Percentiles rank a stretch among this genome's conserved stretches.
phyloP scores from a whole-genome alignment of 1,140 invertebrate species.

The Drosophila sturtevanti region DNA sequence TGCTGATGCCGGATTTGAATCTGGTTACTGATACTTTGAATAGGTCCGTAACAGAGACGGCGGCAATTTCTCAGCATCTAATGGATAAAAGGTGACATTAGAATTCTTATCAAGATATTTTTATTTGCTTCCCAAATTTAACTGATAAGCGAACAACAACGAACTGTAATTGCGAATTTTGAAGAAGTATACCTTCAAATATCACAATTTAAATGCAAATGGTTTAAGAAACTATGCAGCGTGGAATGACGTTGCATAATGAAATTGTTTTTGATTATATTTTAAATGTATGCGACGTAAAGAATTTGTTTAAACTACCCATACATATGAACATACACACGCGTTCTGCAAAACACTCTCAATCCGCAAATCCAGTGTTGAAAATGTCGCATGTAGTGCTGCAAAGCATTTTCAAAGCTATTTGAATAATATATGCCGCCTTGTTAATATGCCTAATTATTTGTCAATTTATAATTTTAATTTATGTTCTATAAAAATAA shows the following conservation, averaged over 20 bases:
- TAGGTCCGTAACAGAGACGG: slow-evolving; percentile 13
- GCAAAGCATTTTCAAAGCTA: not conserved
- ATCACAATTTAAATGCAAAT: slow-evolving; percentile 67
- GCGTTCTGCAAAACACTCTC: too few relatives aligned
- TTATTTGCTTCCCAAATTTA: slow-evolving; percentile 15
- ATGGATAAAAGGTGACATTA: slow-evolving; percentile 14
- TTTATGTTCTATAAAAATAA: too few relatives aligned
- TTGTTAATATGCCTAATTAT: too few relatives aligned
- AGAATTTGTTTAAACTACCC: slow-evolving; percentile 49
- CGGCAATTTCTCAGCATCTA: slow-evolving; percentile 60
- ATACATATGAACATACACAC: slow-evolving; percentile 41
- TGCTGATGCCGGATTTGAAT: slow-evolving; percentile 24
- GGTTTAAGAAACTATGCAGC: slow-evolving; percentile 28
- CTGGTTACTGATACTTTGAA: slow-evolving; percentile 4
- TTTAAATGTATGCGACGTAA: slow-evolving; percentile 25
- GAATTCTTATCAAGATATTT: slow-evolving; percentile 27
- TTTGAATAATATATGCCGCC: too few relatives aligned
- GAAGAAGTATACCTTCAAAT: slow-evolving; percentile 24
- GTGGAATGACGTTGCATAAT: slow-evolving; percentile 69
- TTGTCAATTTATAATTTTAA: too few relatives aligned
- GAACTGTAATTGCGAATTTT: slow-evolving; percentile 23
- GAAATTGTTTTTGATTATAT: slow-evolving; percentile 42
- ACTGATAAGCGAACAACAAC: slow-evolving; percentile 19
- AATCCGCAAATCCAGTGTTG: too few relatives aligned
- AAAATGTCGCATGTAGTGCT: not conserved